phyloP scores from a whole-genome alignment of 2,888 invertebrate genomes.

The Gryllus longicercus region DNA sequence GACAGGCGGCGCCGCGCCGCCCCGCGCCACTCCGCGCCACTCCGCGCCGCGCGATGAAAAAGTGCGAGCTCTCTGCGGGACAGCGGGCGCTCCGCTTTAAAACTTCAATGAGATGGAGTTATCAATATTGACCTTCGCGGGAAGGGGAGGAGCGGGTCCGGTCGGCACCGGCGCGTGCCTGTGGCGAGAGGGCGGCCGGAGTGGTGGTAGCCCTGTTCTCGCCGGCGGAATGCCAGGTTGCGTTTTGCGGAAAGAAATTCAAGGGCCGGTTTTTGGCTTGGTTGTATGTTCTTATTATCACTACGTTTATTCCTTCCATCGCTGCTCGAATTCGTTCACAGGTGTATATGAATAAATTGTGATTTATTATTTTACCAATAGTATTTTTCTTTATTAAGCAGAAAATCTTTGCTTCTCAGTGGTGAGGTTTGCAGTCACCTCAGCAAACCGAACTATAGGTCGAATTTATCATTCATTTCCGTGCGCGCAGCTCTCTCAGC shows the following conservation, averaged over 20 bases:
- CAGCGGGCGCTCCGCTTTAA: constrained; percentile 22
- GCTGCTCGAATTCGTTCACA: too few relatives aligned
- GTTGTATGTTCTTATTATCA: too few relatives aligned
- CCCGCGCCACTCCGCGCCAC: not conserved
- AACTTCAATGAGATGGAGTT: constrained; percentile 26
- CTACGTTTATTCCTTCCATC: too few relatives aligned
- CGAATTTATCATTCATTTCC: too few relatives aligned
- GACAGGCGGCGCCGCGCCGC: not conserved
- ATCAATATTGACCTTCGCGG: constrained; percentile 23
- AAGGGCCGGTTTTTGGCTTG: not conserved
- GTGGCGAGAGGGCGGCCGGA: not conserved
- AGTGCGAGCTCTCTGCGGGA: not conserved
- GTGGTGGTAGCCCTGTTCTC: not conserved
- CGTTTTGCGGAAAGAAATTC: not conserved
- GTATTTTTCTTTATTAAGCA: too few relatives aligned
- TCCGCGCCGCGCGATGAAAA: constrained; percentile 19
- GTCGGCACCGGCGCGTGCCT: not conserved
- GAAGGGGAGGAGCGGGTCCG: constrained; percentile 22
- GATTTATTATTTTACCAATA: too few relatives aligned
- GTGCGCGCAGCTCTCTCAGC: too few relatives aligned
- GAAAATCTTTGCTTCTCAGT: too few relatives aligned
- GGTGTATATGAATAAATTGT: too few relatives aligned
- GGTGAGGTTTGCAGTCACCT: too few relatives aligned
- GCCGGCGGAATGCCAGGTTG: not conserved
- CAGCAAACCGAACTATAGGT: too few relatives aligned